phyloP scores from a whole-genome alignment of 2,113 vertebrate genomes.

The Microtus montanus region DNA sequence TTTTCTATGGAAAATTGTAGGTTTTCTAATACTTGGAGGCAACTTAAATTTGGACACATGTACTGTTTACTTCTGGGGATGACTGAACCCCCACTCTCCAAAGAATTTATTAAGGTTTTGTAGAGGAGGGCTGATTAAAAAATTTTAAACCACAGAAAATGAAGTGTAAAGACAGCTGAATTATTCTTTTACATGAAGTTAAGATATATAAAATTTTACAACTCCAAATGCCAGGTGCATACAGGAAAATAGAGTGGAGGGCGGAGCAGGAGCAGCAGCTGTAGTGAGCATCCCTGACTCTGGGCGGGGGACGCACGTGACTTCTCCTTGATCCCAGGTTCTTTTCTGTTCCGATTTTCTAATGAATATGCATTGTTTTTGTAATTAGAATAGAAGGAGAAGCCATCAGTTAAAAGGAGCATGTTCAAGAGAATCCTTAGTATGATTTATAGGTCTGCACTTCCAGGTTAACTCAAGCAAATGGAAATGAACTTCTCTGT shows the following conservation, averaged over 20 bases:
- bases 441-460: slow-evolving; percentile 17
- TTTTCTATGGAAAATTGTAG: not conserved
- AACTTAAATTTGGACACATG: slow-evolving; percentile 1
- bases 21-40: slow-evolving; percentile 30
- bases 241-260: not conserved
- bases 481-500: not conserved
- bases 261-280: not conserved
- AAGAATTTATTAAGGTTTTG: not conserved
- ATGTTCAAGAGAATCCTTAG: slow-evolving; percentile 23
- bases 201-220: slow-evolving; percentile 13
- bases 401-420: slow-evolving; percentile 22
- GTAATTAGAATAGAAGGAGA: slow-evolving; percentile 65
- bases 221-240: not conserved
- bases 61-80: slow-evolving; percentile 23
- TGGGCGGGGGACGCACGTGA: not conserved
- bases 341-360: slow-evolving; percentile 34
- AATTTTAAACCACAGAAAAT: slow-evolving; percentile 32
- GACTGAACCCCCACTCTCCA: not conserved
- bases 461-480: not conserved
- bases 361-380: slow-evolving; percentile 61
- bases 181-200: slow-evolving; percentile 28
- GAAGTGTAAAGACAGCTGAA: slow-evolving; percentile 30
- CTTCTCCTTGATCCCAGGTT: slow-evolving; percentile 6
- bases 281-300: not conserved
- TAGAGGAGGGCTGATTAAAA: slow-evolving; percentile 8